Evolutionary conservation across 2,797 vertebrate species (phyloP), one percentile per base, ranked within the genome.

Genomic region (Cebuella pygmaea): DNA sequence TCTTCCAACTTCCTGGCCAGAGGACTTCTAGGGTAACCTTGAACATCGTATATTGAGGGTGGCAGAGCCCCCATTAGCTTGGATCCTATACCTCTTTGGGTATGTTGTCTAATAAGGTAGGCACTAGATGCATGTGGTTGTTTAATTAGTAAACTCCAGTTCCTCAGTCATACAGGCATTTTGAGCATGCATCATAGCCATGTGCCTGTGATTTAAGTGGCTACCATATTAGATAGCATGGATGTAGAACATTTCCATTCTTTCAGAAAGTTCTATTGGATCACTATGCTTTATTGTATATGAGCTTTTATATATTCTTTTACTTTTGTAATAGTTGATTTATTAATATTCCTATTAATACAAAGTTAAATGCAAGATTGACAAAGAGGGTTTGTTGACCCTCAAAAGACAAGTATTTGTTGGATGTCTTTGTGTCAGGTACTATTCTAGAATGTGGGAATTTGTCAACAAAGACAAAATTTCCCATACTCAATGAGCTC

Each of bases 151-250:
- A 59, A 92, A 87, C 44, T 82, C 44, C 3, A 92, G 24, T 57
- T 80, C 61, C 50, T 76, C 14, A 4, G 4, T 93, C 39, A 57
- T 3, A n/a, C 19, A 61, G 27, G 14, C 11, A 59, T 20, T 14
- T 72, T 20, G 80, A 14, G 48, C 50, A 30, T 61, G 5, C 74
- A 72, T 2, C 2, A 1, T 36, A 70, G 24, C 12, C 64, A 67
- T 4, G 3, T 75, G 1, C 20, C 0, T 12, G 33, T 17, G 39
- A n/a, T 7, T 24, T 27, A 26, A 30, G 7, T 48, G 24, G 22
- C 59, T 76, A 19, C 46, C 89, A 3, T 41, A 36, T n/a, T 22
- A 27, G 14, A 50, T 7, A 87, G 22, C 27, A 57, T 4, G 76
- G 26, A 39, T 46, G 27, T 12, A 59, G 24, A 74, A 52, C 15